These are phyloP conservation scores for Archocentrus centrarchus DNA, from an alignment of 2,113 vertebrate species.

Conservation along the genomic window DNA sequence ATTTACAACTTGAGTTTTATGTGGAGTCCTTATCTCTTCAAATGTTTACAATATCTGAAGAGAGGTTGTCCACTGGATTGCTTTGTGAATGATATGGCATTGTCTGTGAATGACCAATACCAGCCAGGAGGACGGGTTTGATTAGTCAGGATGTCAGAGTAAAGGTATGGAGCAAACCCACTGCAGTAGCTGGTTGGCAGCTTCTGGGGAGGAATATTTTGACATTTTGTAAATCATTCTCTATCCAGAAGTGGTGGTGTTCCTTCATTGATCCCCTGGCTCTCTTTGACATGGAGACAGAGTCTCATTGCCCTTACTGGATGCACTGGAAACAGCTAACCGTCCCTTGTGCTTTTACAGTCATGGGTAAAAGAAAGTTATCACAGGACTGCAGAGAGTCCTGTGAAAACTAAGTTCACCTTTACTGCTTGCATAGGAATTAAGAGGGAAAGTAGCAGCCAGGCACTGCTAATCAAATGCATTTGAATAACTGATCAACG, in stretches of 20 bases:
- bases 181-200: not conserved
- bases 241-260: not conserved
- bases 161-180: not conserved
- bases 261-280: not conserved
- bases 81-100: not conserved
- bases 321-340: fast-evolving
- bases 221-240: not conserved
- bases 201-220: too few relatives aligned
- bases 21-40: not conserved
- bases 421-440: not conserved
- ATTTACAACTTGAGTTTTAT: not conserved
- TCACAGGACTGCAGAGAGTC: too few relatives aligned
- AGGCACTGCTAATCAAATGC: not conserved
- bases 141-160: not conserved
- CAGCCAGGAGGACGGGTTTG: not conserved
- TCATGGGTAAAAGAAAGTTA: too few relatives aligned
- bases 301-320: not conserved
- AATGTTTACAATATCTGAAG: too few relatives aligned
- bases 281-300: not conserved
- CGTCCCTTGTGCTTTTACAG: too few relatives aligned
- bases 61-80: not conserved
- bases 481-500: not conserved
- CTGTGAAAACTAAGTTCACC: too few relatives aligned
- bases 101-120: not conserved
- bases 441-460: not conserved